Evolutionary conservation across 2,888 invertebrate genomes (phyloP).

Genomic region (Unio pictorum): DNA sequence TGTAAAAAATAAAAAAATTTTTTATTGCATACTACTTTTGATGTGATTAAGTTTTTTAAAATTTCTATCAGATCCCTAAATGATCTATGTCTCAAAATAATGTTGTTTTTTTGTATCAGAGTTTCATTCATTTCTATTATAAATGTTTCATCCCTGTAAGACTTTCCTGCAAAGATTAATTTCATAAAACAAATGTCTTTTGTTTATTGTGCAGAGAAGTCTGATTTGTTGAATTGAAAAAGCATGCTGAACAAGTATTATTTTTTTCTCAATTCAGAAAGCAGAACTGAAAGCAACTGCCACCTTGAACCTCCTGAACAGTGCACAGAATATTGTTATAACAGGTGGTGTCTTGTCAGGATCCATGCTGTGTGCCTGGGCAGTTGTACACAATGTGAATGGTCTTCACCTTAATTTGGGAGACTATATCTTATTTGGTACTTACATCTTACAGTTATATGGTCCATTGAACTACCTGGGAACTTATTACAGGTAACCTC

Average conservation of each 20-base stretch:
- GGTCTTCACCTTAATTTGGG: conserved; percentile 84
- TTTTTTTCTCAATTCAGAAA: conserved; percentile 75
- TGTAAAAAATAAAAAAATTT: too few relatives aligned
- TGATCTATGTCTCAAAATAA: not conserved
- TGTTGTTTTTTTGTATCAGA: too few relatives aligned
- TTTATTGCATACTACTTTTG: too few relatives aligned
- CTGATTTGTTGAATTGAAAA: not conserved
- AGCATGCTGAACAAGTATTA: not conserved
- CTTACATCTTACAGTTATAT: conserved; percentile 93
- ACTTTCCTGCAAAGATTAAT: too few relatives aligned
- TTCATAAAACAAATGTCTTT: not conserved
- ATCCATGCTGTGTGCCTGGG: conserved; percentile 88
- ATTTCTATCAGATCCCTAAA: too few relatives aligned
- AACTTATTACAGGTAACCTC: conserved; percentile 90
- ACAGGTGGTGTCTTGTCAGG: conserved; percentile 88
- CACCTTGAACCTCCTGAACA: conserved; percentile 91
- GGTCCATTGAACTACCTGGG: conserved; percentile 98
- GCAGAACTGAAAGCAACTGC: conserved; percentile 92
- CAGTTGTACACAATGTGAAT: conserved; percentile 74
- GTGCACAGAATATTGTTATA: conserved; percentile 91
- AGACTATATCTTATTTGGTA: conserved; percentile 95
- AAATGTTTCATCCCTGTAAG: too few relatives aligned
- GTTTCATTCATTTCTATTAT: too few relatives aligned
- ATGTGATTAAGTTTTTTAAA: too few relatives aligned
- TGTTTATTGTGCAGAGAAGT: not conserved